These are phyloP conservation scores for Malurus melanocephalus DNA, from an alignment of 2,113 vertebrate genomes.

Conservation along the genomic window DNA sequence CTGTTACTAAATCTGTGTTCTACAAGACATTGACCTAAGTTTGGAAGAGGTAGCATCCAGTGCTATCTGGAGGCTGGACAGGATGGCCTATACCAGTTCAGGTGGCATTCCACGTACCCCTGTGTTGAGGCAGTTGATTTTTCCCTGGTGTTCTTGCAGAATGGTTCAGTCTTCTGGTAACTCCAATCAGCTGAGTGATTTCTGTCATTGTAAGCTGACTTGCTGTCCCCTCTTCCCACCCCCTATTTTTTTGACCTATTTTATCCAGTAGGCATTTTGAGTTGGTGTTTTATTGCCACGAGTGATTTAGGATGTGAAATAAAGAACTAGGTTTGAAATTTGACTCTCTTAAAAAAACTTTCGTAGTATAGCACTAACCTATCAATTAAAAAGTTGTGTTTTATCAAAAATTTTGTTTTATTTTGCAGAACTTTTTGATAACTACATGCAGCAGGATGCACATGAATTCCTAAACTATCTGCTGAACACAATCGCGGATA, in stretches of 20 bases:
- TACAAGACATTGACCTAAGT: background rate
- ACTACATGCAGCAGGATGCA: conserved; percentile 99
- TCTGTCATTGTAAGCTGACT: background rate
- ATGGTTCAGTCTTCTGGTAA: background rate
- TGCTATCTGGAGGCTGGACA: background rate
- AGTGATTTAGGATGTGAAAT: background rate
- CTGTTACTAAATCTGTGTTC: background rate
- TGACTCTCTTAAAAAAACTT: background rate
- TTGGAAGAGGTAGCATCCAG: background rate
- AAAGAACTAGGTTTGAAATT: background rate
- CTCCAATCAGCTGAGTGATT: background rate
- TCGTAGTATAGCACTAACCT: background rate
- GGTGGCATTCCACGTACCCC: background rate
- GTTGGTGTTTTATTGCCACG: background rate
- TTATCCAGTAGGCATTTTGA: background rate
- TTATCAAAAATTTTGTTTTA: background rate
- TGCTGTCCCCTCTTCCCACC: background rate
- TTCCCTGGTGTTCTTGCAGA: background rate
- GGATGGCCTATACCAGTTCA: background rate
- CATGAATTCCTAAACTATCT: conserved; percentile 98
- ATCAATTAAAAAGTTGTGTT: background rate
- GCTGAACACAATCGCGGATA: conserved; percentile 94
- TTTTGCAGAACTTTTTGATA: conserved; percentile 91
- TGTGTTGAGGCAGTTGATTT: background rate
- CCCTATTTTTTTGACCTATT: background rate